Evolutionary conservation across 2,888 invertebrate genomes (phyloP).

Genomic region (Suillia variegata): DNA sequence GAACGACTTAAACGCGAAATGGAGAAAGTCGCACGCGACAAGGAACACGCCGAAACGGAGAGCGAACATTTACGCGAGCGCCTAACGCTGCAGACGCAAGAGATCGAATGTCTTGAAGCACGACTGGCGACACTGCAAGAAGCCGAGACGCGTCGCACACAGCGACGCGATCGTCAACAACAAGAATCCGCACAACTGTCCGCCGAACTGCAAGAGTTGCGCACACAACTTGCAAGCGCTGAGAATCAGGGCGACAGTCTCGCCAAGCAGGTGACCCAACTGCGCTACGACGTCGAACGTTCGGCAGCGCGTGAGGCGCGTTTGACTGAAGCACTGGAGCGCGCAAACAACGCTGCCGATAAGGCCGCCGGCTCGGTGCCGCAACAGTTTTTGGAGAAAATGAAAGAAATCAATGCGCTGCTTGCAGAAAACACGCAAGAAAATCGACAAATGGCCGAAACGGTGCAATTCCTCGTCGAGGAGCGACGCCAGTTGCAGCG

Average conservation of each 20-base stretch:
- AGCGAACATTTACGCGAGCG: conserved; percentile 58
- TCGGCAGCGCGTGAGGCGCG: conserved; percentile 57
- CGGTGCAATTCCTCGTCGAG: conserved; percentile 58
- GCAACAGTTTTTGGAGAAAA: conserved; percentile 59
- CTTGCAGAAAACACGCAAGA: conserved; percentile 63
- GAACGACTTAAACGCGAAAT: conserved; percentile 60
- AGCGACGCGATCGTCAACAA: conserved; percentile 54
- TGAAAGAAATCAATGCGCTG: conserved; percentile 64
- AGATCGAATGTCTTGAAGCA: conserved; percentile 63
- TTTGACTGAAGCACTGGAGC: conserved; percentile 54
- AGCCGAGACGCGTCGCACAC: conserved; percentile 54
- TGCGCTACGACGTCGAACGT: conserved; percentile 57
- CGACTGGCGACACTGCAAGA: conserved; percentile 60
- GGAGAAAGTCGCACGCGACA: conserved; percentile 57
- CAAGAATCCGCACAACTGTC: conserved; percentile 52
- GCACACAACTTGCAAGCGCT: conserved; percentile 39
- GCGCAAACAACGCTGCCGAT: conserved; percentile 38
- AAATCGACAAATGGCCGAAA: conserved; percentile 64
- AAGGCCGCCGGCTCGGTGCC: conserved; percentile 46
- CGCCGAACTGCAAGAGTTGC: conserved; percentile 54
- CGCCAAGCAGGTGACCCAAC: conserved; percentile 46
- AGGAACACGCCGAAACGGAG: conserved; percentile 53
- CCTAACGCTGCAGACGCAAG: conserved; percentile 52
- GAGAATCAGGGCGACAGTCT: conserved; percentile 49
- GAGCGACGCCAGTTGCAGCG: conserved; percentile 63